Evolutionary conservation across 2,888 invertebrate species (phyloP), one percentile per base, ranked within the genome.

Genomic region (Rhogogaster chlorosoma): DNA sequence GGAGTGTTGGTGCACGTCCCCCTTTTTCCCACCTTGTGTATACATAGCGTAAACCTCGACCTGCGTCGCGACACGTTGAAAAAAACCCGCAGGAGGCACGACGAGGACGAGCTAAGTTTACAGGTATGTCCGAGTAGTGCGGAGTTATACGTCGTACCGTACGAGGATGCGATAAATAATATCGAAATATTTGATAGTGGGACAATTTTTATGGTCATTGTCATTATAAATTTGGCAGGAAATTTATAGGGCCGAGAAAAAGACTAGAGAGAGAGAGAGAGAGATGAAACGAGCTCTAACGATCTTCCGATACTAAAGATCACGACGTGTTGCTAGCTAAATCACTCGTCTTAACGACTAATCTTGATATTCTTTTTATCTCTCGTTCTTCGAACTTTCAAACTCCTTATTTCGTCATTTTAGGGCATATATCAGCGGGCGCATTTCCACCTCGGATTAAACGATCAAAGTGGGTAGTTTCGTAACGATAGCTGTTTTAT

Each of bases 151-250:
- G 9, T 12, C 9, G 53, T 18, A n/a, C 22, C 3, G 57, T 9
- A 80, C 57, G 36, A 57, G 36, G 78, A 88, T 42, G 71, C 89
- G 91, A 90, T 93, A 93, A 93, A 93, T 93, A 80, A 61, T 90
- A 88, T 89, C 88, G 89, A 89, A 92, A 92, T 92, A 93, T 93
- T 93, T 93, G 93, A 93, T 93, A 90, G 92, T 91, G 92, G 90
- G 93, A 93, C 93, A 93, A 93, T 93, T 93, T 93, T 93, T 93
- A 93, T 92, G 92, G 92, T 93, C 92, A 93, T 93, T 91, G 92
- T 93, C 92, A 92, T 93, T 93, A 93, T 93, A 93, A 93, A 93
- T 93, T 93, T 89, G 87, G 87, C 85, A 84, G 88, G 87, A 91
- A 91, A 93, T 93, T 93, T 93, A 93, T 92, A 91, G 85, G 86